A percentile compares a stretch with the other conserved stretches of the same genome.
phyloP scores from a whole-genome alignment of 1,140 invertebrate genomes.

The Lutraria rhynchaena region DNA sequence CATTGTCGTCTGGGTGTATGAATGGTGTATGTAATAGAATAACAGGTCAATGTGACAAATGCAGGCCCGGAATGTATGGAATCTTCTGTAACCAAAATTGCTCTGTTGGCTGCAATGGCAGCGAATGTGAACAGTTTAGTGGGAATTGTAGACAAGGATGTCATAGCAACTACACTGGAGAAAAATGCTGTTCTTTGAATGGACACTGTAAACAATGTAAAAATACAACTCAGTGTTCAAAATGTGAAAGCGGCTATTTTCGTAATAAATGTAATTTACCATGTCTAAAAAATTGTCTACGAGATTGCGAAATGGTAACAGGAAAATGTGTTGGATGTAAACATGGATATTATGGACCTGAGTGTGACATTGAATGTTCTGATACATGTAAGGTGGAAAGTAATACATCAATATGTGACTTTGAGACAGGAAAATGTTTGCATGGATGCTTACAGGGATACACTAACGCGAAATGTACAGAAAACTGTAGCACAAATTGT shows the following conservation, averaged over 20 bases:
- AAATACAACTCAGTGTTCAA: background rate
- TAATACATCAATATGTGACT: no score
- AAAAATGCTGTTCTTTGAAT: background rate
- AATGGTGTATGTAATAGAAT: background rate
- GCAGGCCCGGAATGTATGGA: background rate
- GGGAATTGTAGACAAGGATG: background rate
- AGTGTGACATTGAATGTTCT: background rate
- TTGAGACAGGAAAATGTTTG: no score
- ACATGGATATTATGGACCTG: background rate
- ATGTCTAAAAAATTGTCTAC: background rate
- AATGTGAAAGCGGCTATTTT: background rate
- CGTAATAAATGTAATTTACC: background rate
- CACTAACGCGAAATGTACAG: no score
- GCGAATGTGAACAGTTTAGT: background rate
- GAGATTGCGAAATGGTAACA: background rate
- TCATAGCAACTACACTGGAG: background rate
- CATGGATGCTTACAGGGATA: no score
- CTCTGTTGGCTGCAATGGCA: background rate
- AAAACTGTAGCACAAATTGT: no score
- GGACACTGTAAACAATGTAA: background rate
- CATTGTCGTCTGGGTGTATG: background rate
- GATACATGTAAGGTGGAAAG: no score
- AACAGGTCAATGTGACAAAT: background rate
- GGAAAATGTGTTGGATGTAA: background rate
- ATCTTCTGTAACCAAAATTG: background rate